Conservation (phyloP, 2,113 vertebrate species). For the Eretmochelys imbricata region DNA sequence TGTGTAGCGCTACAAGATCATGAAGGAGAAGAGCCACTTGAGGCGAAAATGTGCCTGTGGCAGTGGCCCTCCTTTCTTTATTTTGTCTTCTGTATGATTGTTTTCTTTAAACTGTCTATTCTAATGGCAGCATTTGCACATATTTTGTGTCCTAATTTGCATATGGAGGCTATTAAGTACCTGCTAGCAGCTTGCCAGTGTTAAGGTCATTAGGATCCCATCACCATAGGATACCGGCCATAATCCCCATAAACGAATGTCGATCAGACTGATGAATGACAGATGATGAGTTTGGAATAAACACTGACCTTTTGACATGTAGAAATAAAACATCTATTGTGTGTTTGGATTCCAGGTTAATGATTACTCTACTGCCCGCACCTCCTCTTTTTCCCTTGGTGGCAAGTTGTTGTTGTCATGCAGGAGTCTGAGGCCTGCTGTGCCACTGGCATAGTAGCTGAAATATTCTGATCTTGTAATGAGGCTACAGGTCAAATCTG, state of each 20-base stretch:
- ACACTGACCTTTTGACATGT: constrained; percentile 40
- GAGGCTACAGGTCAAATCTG: neutral
- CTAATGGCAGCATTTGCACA: constrained; percentile 30
- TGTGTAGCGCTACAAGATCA: neutral
- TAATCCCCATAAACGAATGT: constrained; percentile 27
- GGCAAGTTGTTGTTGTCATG: neutral
- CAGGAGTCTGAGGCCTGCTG: neutral
- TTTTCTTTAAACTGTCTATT: neutral
- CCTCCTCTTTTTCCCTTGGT: constrained; percentile 13
- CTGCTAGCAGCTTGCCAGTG: constrained; percentile 36
- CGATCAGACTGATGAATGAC: constrained; percentile 25
- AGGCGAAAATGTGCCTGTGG: neutral
- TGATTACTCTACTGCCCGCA: constrained; percentile 12
- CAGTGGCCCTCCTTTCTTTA: neutral
- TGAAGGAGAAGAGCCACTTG: neutral
- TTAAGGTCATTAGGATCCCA: constrained; percentile 43
- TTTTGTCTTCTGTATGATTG: neutral
- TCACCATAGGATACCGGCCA: neutral
- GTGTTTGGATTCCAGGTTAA: constrained; percentile 26
- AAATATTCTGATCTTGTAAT: neutral
- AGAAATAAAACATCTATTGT: constrained; percentile 40
- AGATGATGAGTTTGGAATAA: constrained; percentile 26
- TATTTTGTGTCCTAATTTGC: neutral
- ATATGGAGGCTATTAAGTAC: neutral
- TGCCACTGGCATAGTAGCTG: neutral